Conservation (phyloP, 1,140 invertebrate species). For the Trichogramma pretiosum region DNA sequence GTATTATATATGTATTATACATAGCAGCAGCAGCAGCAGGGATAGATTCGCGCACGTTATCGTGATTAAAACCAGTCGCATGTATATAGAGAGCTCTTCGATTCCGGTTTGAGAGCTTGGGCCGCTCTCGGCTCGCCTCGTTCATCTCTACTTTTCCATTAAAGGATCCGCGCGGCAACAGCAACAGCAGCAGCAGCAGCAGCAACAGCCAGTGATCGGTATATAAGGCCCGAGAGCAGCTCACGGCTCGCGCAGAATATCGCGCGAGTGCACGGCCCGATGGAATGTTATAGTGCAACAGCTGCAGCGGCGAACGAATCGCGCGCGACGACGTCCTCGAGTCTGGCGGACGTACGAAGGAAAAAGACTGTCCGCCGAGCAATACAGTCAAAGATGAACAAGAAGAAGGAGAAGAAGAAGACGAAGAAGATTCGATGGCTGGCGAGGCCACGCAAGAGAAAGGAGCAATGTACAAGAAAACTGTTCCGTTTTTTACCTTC, state of each 20-base stretch:
- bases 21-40: too few relatives aligned
- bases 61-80: not conserved
- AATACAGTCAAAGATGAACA: not conserved
- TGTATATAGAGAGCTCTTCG: too few relatives aligned
- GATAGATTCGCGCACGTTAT: not conserved
- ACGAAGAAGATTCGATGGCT: slow-evolving; percentile 4
- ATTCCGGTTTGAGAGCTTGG: too few relatives aligned
- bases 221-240: too few relatives aligned
- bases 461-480: slow-evolving; percentile 5
- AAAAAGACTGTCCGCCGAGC: not conserved
- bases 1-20: too few relatives aligned
- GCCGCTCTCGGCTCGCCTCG: too few relatives aligned
- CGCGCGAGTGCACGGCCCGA: too few relatives aligned
- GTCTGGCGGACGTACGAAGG: not conserved
- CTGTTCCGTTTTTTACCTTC: slow-evolving; percentile 10
- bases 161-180: slow-evolving; percentile 5
- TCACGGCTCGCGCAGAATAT: too few relatives aligned
- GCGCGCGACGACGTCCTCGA: not conserved
- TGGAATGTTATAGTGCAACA: too few relatives aligned
- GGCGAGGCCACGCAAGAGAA: not conserved
- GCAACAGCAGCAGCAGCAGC: too few relatives aligned
- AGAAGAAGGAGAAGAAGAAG: not conserved
- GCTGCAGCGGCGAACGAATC: too few relatives aligned
- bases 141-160: not conserved
- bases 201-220: too few relatives aligned